phyloP scores from a whole-genome alignment of 2,888 invertebrate genomes.

The Patella pellucida region DNA sequence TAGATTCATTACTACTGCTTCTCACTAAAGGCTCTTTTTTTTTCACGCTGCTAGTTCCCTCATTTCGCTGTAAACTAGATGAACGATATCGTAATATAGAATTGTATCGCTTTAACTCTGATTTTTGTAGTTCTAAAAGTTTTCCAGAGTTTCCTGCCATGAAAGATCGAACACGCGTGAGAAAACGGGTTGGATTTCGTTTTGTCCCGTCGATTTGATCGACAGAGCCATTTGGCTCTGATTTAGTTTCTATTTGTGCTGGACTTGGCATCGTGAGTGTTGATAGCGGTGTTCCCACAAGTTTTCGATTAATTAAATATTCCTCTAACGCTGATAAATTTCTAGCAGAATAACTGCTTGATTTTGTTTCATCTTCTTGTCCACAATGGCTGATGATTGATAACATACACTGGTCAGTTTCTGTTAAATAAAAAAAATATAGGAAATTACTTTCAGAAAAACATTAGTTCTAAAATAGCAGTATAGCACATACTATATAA shows the following conservation, averaged over 20 bases:
- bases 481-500: background rate
- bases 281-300: constrained; percentile 53
- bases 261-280: constrained; percentile 31
- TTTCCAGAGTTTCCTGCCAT: background rate
- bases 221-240: background rate
- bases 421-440: constrained; percentile 38
- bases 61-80: background rate
- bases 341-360: constrained; percentile 19
- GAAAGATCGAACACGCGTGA: constrained; percentile 1
- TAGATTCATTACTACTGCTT: constrained; percentile 36
- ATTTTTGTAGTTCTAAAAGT: constrained; percentile 16
- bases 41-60: background rate
- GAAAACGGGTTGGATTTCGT: background rate
- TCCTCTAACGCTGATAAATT: constrained; percentile 47
- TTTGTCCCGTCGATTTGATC: background rate
- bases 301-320: constrained; percentile 49
- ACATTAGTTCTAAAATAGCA: too few relatives aligned
- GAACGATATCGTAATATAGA: constrained; percentile 16
- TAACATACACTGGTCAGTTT: constrained; percentile 57
- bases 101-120: constrained; percentile 17
- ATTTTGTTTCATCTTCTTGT: background rate
- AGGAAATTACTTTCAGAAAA: too few relatives aligned
- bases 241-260: background rate
- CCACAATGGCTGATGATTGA: constrained; percentile 42
- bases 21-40: constrained; percentile 20